Conservation (phyloP, 1,140 invertebrate genomes). For the Frieseomelitta varia region DNA sequence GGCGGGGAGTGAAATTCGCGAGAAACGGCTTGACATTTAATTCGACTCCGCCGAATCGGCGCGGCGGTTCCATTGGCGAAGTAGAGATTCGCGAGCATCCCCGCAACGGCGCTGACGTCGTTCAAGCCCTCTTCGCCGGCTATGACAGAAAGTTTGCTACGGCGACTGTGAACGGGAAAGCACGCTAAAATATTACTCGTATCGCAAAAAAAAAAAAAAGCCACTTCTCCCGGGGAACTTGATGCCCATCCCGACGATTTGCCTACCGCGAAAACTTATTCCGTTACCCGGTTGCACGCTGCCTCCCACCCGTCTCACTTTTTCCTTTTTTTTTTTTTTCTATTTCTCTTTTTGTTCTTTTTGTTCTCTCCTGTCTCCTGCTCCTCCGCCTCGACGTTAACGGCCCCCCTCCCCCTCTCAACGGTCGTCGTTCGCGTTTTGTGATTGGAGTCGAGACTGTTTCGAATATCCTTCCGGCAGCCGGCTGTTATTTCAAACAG, state of each 20-base stretch:
- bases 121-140: constrained; percentile 30
- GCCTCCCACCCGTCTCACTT: constrained; percentile 1
- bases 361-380: background rate
- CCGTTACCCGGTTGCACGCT: constrained; percentile 25
- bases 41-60: background rate
- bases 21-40: background rate
- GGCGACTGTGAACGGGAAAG: constrained; percentile 54
- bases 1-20: background rate
- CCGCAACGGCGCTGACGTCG: background rate
- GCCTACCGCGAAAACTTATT: constrained; percentile 50
- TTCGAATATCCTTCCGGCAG: constrained; percentile 59
- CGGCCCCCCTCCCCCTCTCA: too few species aligned
- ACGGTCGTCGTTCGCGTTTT: constrained; percentile 37
- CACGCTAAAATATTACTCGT: constrained; percentile 71
- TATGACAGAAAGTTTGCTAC: constrained; percentile 67
- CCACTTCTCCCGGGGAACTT: constrained; percentile 65
- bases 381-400: background rate
- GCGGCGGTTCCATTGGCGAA: background rate
- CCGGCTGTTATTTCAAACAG: constrained; percentile 62
- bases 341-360: background rate
- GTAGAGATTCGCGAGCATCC: constrained; percentile 11
- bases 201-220: constrained; percentile 64
- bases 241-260: constrained; percentile 48
- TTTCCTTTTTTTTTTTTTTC: background rate
- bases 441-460: constrained; percentile 59